A percentile compares a stretch with the other conserved stretches of the same genome.
Conservation (phyloP, 2,797 vertebrate species). For the Perodicticus potto region DNA sequence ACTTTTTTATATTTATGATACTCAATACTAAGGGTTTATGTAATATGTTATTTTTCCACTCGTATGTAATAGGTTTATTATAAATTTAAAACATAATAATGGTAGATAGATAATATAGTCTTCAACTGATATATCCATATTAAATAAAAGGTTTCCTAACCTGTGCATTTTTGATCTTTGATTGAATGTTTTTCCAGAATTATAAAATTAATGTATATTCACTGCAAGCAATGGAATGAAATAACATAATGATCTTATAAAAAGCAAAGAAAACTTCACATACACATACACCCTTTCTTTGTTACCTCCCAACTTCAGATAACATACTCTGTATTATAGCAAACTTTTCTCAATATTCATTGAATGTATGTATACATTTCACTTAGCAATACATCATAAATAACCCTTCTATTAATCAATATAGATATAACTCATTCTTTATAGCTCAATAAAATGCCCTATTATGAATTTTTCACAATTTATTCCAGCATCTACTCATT, state of each 20-base stretch:
- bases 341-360: neutral
- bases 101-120: neutral
- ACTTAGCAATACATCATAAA: neutral
- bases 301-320: neutral
- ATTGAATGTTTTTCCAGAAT: slow-evolving; percentile 27
- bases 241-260: neutral
- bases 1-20: slow-evolving; percentile 2
- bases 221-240: neutral
- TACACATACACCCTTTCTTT: neutral
- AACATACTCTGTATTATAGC: neutral
- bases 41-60: neutral
- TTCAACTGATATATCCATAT: neutral
- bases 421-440: slow-evolving; percentile 4
- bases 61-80: neutral
- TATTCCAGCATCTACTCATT: neutral
- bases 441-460: slow-evolving; percentile 6
- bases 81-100: slow-evolving; percentile 36
- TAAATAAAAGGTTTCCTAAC: slow-evolving; percentile 37
- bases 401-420: neutral
- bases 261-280: slow-evolving; percentile 6
- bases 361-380: neutral
- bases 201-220: slow-evolving; percentile 20
- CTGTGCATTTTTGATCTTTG: slow-evolving; percentile 10
- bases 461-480: neutral
- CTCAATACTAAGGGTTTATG: neutral